Conservation (phyloP, 2,797 vertebrate species). For the Acridotheres tristis region DNA sequence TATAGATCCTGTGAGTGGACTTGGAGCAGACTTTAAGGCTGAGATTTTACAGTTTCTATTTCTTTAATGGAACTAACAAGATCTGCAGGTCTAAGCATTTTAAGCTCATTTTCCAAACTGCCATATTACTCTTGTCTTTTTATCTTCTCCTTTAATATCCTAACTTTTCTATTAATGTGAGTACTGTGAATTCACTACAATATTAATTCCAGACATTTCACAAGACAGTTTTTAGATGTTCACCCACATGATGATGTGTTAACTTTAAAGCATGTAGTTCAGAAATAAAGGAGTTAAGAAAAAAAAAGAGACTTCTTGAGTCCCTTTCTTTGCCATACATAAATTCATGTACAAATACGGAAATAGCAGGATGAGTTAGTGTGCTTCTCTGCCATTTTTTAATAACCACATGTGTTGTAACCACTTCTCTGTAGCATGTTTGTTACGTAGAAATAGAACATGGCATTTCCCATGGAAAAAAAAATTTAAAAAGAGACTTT, state of each 20-base stretch:
- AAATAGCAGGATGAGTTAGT: neutral
- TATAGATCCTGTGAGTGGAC: neutral
- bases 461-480: neutral
- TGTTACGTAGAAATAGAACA: neutral
- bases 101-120: neutral
- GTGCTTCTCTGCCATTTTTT: neutral
- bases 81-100: neutral
- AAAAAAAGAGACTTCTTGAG: neutral
- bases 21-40: neutral
- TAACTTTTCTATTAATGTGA: neutral
- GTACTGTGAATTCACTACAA: neutral
- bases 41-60: neutral
- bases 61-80: neutral
- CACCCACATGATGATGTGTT: neutral
- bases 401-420: neutral
- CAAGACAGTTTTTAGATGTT: neutral
- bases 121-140: neutral
- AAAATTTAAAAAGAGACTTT: neutral
- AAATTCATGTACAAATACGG: neutral
- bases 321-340: neutral
- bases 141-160: neutral
- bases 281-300: neutral
- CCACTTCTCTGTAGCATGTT: neutral
- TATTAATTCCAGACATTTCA: slow-evolving; percentile 2
- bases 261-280: neutral